phyloP scores from a whole-genome alignment of 2,888 invertebrate species.

The Chironomus tentans region DNA sequence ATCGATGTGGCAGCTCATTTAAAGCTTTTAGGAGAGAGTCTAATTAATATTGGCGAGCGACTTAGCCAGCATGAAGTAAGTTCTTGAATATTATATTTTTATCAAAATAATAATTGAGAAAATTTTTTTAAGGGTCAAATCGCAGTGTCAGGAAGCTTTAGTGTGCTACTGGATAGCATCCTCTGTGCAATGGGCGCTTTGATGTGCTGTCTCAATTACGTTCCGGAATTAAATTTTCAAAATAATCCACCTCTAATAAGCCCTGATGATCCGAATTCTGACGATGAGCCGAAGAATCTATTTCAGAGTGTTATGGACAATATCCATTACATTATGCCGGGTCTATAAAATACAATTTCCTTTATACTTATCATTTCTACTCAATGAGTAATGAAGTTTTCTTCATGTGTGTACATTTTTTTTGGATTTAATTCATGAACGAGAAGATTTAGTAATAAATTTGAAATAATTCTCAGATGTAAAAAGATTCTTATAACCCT shows the following conservation, averaged over 20 bases:
- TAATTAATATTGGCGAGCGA: slow-evolving; percentile 86
- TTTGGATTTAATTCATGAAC: no score
- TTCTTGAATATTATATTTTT: no score
- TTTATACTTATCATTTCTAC: no score
- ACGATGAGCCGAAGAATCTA: slow-evolving; percentile 40
- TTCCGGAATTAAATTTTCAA: slow-evolving; percentile 64
- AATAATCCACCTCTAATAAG: slow-evolving; percentile 43
- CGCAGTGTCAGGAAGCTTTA: slow-evolving; percentile 88
- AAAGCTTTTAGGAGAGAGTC: slow-evolving; percentile 82
- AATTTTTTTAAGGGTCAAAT: slow-evolving; percentile 68
- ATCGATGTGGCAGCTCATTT: slow-evolving; percentile 89
- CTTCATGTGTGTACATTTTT: background rate
- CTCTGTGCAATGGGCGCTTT: slow-evolving; percentile 86
- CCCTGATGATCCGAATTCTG: slow-evolving; percentile 38
- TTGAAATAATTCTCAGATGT: no score
- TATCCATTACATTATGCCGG: slow-evolving; percentile 91
- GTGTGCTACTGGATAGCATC: slow-evolving; percentile 84
- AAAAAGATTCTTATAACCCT: no score
- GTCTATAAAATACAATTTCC: slow-evolving; percentile 45
- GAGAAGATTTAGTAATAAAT: background rate
- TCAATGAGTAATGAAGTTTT: background rate
- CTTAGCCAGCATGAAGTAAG: slow-evolving; percentile 82
- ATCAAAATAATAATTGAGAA: no score
- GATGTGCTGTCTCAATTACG: slow-evolving; percentile 72
- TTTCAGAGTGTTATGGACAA: slow-evolving; percentile 72